Base-by-base conservation (phyloP, 37 sponge, comb jelly and placozoan genomes). In the Cladorhizidae sp. region DNA sequence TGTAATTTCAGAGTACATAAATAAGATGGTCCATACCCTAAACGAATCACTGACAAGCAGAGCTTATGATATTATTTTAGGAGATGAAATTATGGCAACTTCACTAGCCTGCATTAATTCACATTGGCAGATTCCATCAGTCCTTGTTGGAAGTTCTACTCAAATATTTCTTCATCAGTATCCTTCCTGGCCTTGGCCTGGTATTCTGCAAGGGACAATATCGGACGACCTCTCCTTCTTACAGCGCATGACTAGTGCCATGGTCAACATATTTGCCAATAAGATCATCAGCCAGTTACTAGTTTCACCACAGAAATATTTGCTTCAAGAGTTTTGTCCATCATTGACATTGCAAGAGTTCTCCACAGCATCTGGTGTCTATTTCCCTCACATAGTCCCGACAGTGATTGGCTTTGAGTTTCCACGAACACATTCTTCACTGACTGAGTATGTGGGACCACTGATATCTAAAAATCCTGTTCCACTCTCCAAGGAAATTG, bases 381-480 rank as follows among this genome's bases (percentile, higher is more conserved):
- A 45, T 43, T 1, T 64, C 8, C 84, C 84, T 15, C 61, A 69
- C 17, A 70, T 84, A 21, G 69, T 84, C 2, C 42, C 69, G 0
- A 57, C 81, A 14, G 80, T 64, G 25, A 80, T 86, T 56, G 87
- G 87, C 41, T 80, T 86, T 57, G 87, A 86, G 75, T 80, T 35
- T 54, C 87, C 87, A 8, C 80, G 80, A 5, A 38, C 56, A 1
- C 54, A 81, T 8, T 58, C 65, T 45, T 72, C 88, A 0, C 45
- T 87, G 72, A 75, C 69, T 18, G 56, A 69, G 22, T 87, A 77
- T 42, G 61, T 80, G 8, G 88, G 88, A 1, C 83, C 88, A 33
- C 45, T 87, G 29, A 25, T 87, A 3, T 35, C 78, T 28, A 64
- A 12, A 25, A 7, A 23, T 43, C 77, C 61, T 36, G 56, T 26